Conservation (phyloP, 2,888 invertebrate genomes). For the Nycteola revayana region DNA sequence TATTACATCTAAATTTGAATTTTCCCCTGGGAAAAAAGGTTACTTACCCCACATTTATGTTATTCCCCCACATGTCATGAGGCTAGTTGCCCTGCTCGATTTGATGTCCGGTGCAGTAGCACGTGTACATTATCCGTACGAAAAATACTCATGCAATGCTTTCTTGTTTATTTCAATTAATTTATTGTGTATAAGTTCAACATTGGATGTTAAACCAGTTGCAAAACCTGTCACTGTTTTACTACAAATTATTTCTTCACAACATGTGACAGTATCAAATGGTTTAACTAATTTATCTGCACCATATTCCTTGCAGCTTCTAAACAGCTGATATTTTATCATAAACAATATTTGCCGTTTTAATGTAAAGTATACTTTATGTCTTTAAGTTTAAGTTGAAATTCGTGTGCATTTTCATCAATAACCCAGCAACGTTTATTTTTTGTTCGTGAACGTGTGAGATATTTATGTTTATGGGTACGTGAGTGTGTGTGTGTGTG, state of each 20-base stretch:
- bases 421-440: slow-evolving; percentile 39
- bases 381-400: slow-evolving; percentile 8
- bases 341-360: slow-evolving; percentile 32
- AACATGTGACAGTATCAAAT: slow-evolving; percentile 40
- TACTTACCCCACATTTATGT: too few relatives aligned
- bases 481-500: slow-evolving; percentile 17
- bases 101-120: too few relatives aligned
- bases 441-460: slow-evolving; percentile 46
- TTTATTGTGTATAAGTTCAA: too few relatives aligned
- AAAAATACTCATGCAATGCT: too few relatives aligned
- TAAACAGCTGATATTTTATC: slow-evolving; percentile 52
- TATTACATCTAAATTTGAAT: too few relatives aligned
- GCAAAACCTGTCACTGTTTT: slow-evolving; percentile 22
- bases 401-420: slow-evolving; percentile 11
- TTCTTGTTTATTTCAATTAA: too few relatives aligned
- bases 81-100: too few relatives aligned
- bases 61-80: too few relatives aligned
- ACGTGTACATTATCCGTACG: too few relatives aligned
- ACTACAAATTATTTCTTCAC: slow-evolving; percentile 27
- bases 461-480: slow-evolving; percentile 26
- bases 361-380: slow-evolving; percentile 17
- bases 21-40: too few relatives aligned
- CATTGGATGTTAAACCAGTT: too few relatives aligned
- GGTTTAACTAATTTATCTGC: slow-evolving; percentile 45
- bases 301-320: slow-evolving; percentile 41